Base-by-base conservation (phyloP, 2,888 invertebrate species). In the Galeopsomyia nigrocyanea region DNA sequence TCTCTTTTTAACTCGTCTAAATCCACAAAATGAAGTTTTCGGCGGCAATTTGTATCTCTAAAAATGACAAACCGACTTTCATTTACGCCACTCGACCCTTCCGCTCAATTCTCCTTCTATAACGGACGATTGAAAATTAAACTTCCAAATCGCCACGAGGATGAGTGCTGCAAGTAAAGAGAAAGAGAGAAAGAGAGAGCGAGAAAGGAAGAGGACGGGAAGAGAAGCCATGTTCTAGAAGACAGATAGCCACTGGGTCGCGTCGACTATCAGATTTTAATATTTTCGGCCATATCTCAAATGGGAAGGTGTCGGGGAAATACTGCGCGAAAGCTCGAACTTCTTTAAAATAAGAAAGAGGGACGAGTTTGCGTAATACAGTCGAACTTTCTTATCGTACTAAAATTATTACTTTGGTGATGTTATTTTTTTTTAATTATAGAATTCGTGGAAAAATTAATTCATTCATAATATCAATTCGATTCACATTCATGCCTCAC, bases 271-370 rank as follows among this genome's bases (percentile, higher is more conserved):
- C 68, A 71, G 80, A 82, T 83, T 84, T 82, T 83, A 83, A 84
- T 84, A 83, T 82, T 83, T 80, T 77, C 80, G 74, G 77, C 80
- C 82, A 83, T 84, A 82, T 83, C 79, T 84, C 84, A 83, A 68
- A 77, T 75, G 76, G 76, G 22, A 47, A 46, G 14, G 17, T 26
- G 50, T 6, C 22, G 22, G 5, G 7, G 13, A 39, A 39, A 39
- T 39, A 39, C 7, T 39, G 39, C 39, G 7, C 39, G 1, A 10
- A 39, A 39, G 39, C 39, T 39, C 39, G 13, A 39, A 39, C 39
- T 39, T 39, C 39, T 39, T 39, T 39, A 50, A 56, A 56, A 26
- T 56, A 26, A 26, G 21, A 46, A 31, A 55, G 56, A 50, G 57
- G 14, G n/a, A 47, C 19, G 31, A 19, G 19, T 14, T 17, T 3